These are phyloP conservation scores for Seriola quinqueradiata DNA, from an alignment of 2,113 vertebrate genomes.

Conservation along the genomic window DNA sequence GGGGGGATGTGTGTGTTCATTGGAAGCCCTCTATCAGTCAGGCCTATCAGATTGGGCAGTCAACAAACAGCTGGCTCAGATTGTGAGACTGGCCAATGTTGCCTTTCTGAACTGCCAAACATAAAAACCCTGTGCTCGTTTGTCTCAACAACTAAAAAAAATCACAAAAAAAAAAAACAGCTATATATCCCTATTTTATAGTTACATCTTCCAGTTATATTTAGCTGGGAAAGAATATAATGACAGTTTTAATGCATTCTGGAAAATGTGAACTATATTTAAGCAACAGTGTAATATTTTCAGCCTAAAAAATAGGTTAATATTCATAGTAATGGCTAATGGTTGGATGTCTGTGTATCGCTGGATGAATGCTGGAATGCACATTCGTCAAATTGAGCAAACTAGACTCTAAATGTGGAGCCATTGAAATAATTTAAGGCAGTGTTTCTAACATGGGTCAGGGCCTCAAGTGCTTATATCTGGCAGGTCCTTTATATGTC, in stretches of 20 bases:
- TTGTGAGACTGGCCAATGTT: slow-evolving; percentile 43
- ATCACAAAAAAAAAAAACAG: not conserved
- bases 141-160: slow-evolving; percentile 22
- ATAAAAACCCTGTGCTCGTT: slow-evolving; percentile 16
- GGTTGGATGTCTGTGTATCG: slow-evolving; percentile 4
- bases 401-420: slow-evolving; percentile 50
- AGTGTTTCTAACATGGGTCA: slow-evolving; percentile 37
- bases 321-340: slow-evolving; percentile 1
- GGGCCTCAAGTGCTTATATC: slow-evolving; percentile 25
- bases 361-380: slow-evolving; percentile 40
- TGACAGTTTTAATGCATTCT: slow-evolving; percentile 30
- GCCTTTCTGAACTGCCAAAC: slow-evolving; percentile 42
- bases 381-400: slow-evolving; percentile 41
- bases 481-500: slow-evolving; percentile 20
- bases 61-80: slow-evolving; percentile 57
- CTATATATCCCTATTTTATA: not conserved
- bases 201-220: slow-evolving; percentile 4
- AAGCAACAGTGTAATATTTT: not conserved
- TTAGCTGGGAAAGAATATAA: not conserved
- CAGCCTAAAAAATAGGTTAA: not conserved
- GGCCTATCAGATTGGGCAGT: slow-evolving; percentile 55
- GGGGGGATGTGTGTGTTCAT: slow-evolving; percentile 15
- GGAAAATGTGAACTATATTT: slow-evolving; percentile 40
- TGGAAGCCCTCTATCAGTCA: slow-evolving; percentile 49
- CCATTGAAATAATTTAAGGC: slow-evolving; percentile 47